Percentiles rank a stretch among this genome's conserved stretches.
Evolutionary conservation across 2,888 invertebrate genomes (phyloP).

Genomic region (Drosophila anomalipes): DNA sequence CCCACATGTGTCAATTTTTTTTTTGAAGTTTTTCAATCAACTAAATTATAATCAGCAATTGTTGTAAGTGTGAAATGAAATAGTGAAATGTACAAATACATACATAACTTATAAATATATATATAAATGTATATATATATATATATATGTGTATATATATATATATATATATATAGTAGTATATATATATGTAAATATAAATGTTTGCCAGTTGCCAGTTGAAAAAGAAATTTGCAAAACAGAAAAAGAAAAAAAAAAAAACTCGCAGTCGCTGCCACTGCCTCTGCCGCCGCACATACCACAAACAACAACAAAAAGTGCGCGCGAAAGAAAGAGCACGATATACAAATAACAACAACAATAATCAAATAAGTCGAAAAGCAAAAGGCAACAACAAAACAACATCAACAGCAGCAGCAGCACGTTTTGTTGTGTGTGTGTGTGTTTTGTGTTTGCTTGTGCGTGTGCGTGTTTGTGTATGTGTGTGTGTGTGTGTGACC

Average conservation of each 20-base stretch:
- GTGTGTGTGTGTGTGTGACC: constrained; percentile 32
- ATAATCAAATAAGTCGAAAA: constrained; percentile 22
- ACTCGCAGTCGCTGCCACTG: constrained; percentile 26
- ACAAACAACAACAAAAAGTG: constrained; percentile 54
- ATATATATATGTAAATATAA: constrained; percentile 7
- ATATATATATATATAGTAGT: background rate
- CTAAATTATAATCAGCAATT: constrained; percentile 22
- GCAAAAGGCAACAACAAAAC: constrained; percentile 40
- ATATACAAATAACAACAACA: constrained; percentile 29
- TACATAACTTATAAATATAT: background rate
- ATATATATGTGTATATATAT: constrained; percentile 1
- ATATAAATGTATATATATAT: background rate
- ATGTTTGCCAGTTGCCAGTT: constrained; percentile 23
- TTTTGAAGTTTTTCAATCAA: constrained; percentile 45
- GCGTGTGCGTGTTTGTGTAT: constrained; percentile 21
- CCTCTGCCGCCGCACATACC: constrained; percentile 39
- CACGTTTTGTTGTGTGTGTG: constrained; percentile 45
- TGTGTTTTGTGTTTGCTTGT: constrained; percentile 14
- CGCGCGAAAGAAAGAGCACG: constrained; percentile 56
- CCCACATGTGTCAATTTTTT: constrained; percentile 49
- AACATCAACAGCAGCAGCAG: constrained; percentile 48
- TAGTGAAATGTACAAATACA: constrained; percentile 6
- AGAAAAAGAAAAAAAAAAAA: constrained; percentile 31
- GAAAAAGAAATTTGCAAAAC: constrained; percentile 48
- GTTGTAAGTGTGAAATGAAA: constrained; percentile 47